Percentiles rank a stretch among this genome's conserved stretches.
Conservation (phyloP, 1,140 invertebrate genomes). For the Frieseomelitta varia region DNA sequence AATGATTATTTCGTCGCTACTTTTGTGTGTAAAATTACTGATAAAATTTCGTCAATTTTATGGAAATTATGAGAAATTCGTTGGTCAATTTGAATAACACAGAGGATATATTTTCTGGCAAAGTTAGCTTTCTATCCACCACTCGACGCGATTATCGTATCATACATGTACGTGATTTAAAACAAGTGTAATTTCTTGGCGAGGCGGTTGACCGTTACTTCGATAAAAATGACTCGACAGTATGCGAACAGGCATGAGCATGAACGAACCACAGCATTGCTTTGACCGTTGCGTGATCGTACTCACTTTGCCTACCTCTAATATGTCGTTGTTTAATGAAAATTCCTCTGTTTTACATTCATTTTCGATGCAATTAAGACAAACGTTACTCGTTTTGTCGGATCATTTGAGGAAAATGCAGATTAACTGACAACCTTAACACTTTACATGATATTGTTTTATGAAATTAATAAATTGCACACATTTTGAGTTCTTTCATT, state of each 20-base stretch:
- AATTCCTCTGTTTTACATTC: neutral
- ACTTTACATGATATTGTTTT: too few relatives aligned
- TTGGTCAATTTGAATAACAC: neutral
- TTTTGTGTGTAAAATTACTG: neutral
- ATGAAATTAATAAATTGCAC: too few relatives aligned
- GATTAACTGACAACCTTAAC: too few relatives aligned
- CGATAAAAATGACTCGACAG: neutral
- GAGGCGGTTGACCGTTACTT: neutral
- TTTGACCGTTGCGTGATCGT: conserved; percentile 28
- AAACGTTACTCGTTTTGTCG: neutral
- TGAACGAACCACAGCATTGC: neutral
- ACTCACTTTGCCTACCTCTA: conserved; percentile 12
- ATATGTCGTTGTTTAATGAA: conserved; percentile 28
- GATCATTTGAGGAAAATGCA: neutral
- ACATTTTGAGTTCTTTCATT: too few relatives aligned
- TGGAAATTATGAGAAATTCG: neutral
- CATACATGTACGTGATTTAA: neutral
- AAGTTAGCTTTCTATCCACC: neutral
- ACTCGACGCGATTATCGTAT: neutral
- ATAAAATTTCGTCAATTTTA: neutral
- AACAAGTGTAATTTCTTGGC: neutral
- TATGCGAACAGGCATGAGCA: conserved; percentile 7
- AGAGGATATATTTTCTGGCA: neutral
- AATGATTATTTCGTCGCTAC: neutral
- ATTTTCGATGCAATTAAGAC: neutral